These are phyloP conservation scores for Cybosia mesomella DNA, from an alignment of 2,888 invertebrate genomes.

Conservation along the genomic window DNA sequence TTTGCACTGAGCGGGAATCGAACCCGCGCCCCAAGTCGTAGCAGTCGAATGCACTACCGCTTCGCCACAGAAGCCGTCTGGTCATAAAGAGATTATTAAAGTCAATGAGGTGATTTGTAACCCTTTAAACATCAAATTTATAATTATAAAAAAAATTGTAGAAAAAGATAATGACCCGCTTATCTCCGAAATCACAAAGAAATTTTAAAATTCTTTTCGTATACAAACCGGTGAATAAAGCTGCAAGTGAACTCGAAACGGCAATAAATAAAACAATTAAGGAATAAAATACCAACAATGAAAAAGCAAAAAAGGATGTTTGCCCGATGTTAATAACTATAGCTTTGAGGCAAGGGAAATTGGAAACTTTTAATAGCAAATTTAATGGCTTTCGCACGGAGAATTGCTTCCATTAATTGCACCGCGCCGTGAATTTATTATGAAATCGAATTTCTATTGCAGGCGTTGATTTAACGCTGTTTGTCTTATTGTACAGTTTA, in stretches of 20 bases:
- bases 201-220: constrained; percentile 55
- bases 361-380: constrained; percentile 74
- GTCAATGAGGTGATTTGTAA: constrained; percentile 31
- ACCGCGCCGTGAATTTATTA: constrained; percentile 61
- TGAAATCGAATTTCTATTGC: constrained; percentile 64
- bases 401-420: constrained; percentile 76
- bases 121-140: constrained; percentile 26
- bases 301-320: constrained; percentile 61
- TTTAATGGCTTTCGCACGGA: constrained; percentile 74
- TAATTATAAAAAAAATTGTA: constrained; percentile 36
- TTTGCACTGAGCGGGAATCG: too few relatives aligned
- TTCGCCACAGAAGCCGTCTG: too few relatives aligned
- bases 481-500: constrained; percentile 56
- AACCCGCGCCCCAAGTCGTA: too few relatives aligned
- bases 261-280: constrained; percentile 77
- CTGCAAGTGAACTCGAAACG: constrained; percentile 56
- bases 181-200: constrained; percentile 51
- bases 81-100: constrained; percentile 53
- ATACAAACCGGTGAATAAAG: constrained; percentile 57
- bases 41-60: too few relatives aligned
- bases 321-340: constrained; percentile 64
- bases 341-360: constrained; percentile 67
- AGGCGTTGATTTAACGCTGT: constrained; percentile 57
- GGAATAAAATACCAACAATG: constrained; percentile 63
- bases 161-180: constrained; percentile 50